Base-by-base conservation (phyloP, 1,140 invertebrate genomes). In the Philopotamus ludificatus region DNA sequence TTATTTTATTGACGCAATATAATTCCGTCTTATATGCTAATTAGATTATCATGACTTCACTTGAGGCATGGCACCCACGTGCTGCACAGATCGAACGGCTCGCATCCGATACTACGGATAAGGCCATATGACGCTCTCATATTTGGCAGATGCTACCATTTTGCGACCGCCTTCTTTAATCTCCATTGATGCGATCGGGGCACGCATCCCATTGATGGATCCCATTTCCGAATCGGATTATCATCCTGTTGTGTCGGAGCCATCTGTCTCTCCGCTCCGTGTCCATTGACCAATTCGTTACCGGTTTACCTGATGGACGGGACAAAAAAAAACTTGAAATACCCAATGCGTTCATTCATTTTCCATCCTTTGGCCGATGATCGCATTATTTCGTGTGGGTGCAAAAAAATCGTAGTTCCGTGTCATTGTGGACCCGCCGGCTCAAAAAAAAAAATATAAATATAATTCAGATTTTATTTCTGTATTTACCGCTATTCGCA, bases 221-320 rank as follows among this genome's bases (percentile, higher is more conserved):
- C 34, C 42, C 54, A 39, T 42, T 57, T 57, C 54, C 54, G 54
- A 57, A 57, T 57, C 54, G 54, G 54, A 57, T 57, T 57, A 57
- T 1, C 4, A 28, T 2, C 4, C 25, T 16, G 23, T 12, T 22
- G 39, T 34, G 28, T 28, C 10, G 10, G 22, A 9, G 15, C 54
- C 54, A 57, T 57, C 54, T 57, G 54, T 57, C 50, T 10, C 50
- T 34, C 4, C 39, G 34, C 16, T 4, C 18, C 15, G n/a, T 34
- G 16, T 39, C 39, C 54, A 42, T 22, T 57, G 54, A 57, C 54
- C 54, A 28, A 57, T 42, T 57, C 42, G 53, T 55, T 57, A n/a
- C 22, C 54, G 21, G 15, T 42, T 18, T 57, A 57, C 54, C 54
- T 57, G 54, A 2, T 12, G 7, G 3, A 18, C 50, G 22, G 12